Evolutionary conservation across 2,888 invertebrate genomes (phyloP), one percentile per base, ranked within the genome.

Genomic region (Monoplex corrugatus): DNA sequence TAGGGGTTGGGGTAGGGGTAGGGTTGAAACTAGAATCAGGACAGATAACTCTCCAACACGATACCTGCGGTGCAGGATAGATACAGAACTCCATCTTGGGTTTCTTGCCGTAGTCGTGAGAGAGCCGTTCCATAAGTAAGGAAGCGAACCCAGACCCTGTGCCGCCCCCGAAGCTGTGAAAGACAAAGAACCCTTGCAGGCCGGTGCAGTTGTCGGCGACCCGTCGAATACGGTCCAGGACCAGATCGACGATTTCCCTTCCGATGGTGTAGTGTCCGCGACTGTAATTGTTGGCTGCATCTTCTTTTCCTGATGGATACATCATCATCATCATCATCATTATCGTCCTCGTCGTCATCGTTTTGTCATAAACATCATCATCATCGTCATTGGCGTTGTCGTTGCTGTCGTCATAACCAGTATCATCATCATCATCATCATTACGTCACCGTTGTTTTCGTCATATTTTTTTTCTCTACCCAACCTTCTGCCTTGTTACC

Each of bases 11-110:
- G n/a, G n/a, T n/a, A n/a, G n/a, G n/a, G n/a, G n/a, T n/a, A n/a
- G n/a, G n/a, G n/a, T n/a, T n/a, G n/a, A n/a, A n/a, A n/a, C n/a
- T n/a, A n/a, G n/a, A n/a, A n/a, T n/a, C n/a, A n/a, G n/a, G n/a
- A n/a, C n/a, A n/a, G n/a, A n/a, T n/a, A n/a, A n/a, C n/a, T n/a
- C n/a, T n/a, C n/a, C n/a, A n/a, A n/a, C 8, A 68, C 72, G 16
- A 2, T 85, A 91, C 91, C 72, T 87, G 87, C 19, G 91, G 91
- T 28, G 91, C 87, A 40, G 98, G 98, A 95, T 98, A 98, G 89
- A 98, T 98, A n/a, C 98, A 97, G 96, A 98, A 98, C 89, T 94
- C 91, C 98, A 98, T 50, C 98, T 98, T 43, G 98, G 98, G 86
- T 89, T 92, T 93, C 90, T 94, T 94, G 86, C 98, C 98, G 94